A percentile compares a stretch with the other conserved stretches of the same genome.
phyloP scores from a whole-genome alignment of 2,888 invertebrate genomes.

The Smittia sp. region DNA sequence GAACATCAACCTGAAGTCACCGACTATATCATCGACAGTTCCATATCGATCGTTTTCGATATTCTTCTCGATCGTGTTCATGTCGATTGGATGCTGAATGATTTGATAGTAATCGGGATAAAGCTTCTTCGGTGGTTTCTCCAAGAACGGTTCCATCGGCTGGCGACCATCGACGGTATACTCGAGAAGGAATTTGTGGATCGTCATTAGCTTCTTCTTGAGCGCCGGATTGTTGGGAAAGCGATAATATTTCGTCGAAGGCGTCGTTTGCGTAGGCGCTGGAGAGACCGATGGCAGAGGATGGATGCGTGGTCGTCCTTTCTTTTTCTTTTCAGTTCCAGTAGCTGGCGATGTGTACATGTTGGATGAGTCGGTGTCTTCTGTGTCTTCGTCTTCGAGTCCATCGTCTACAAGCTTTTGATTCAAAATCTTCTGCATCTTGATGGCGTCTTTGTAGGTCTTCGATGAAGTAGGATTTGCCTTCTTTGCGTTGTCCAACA shows the following conservation, averaged over 20 bases:
- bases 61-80: slow-evolving; percentile 88
- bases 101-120: slow-evolving; percentile 64
- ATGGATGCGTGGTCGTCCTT: slow-evolving; percentile 50
- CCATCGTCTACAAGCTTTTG: slow-evolving; percentile 61
- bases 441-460: slow-evolving; percentile 80
- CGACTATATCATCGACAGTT: slow-evolving; percentile 78
- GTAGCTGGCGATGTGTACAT: slow-evolving; percentile 19
- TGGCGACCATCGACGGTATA: slow-evolving; percentile 71
- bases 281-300: slow-evolving; percentile 35
- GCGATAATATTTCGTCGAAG: slow-evolving; percentile 48
- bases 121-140: slow-evolving; percentile 90
- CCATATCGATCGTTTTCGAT: slow-evolving; percentile 83
- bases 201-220: slow-evolving; percentile 74
- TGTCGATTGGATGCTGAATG: slow-evolving; percentile 90
- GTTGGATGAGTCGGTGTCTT: slow-evolving; percentile 44
- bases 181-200: slow-evolving; percentile 74
- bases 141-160: slow-evolving; percentile 90
- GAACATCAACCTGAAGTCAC: slow-evolving; percentile 92
- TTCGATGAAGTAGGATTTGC: slow-evolving; percentile 80
- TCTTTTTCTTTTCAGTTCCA: slow-evolving; percentile 46
- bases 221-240: slow-evolving; percentile 52
- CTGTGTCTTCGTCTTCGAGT: slow-evolving; percentile 46
- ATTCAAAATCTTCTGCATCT: slow-evolving; percentile 80
- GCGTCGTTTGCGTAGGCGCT: slow-evolving; percentile 39
- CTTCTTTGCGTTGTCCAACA: slow-evolving; percentile 95